Percentiles rank a stretch among this genome's conserved stretches.
Conservation (phyloP, 2,888 invertebrate species). For the Microctonus hyperodae region DNA sequence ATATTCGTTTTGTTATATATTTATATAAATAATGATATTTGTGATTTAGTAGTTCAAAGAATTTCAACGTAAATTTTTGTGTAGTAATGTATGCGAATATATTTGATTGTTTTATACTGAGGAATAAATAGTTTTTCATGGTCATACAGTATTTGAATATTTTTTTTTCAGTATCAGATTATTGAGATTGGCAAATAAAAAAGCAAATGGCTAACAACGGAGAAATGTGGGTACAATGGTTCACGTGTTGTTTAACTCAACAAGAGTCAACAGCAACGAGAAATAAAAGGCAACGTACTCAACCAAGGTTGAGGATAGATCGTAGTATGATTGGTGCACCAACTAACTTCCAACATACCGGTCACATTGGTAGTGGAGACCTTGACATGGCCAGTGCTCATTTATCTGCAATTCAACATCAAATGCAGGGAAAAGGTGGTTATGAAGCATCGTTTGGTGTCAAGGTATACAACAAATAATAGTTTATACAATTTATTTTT, state of each 20-base stretch:
- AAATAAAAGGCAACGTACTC: constrained; percentile 52
- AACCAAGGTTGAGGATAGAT: constrained; percentile 79
- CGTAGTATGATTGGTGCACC: constrained; percentile 96
- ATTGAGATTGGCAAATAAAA: constrained; percentile 13
- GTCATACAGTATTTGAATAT: background rate
- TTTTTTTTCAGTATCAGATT: background rate
- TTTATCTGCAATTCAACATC: constrained; percentile 86
- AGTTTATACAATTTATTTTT: background rate
- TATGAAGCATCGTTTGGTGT: constrained; percentile 78
- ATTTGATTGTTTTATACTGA: background rate
- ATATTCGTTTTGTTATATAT: background rate
- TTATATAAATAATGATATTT: background rate
- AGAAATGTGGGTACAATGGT: constrained; percentile 91
- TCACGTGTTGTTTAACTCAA: constrained; percentile 87
- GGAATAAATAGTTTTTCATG: background rate
- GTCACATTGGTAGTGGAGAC: constrained; percentile 89
- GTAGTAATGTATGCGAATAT: background rate
- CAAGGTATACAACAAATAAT: constrained; percentile 63
- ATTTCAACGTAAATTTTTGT: background rate
- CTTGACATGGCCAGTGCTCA: constrained; percentile 84
- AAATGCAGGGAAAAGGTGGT: constrained; percentile 97
- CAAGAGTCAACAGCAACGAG: constrained; percentile 73
- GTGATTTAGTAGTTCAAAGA: background rate
- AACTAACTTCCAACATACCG: constrained; percentile 95
- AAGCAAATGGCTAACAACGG: constrained; percentile 74